Base-by-base conservation (phyloP, 2,113 vertebrate species). In the Tachycineta bicolor region DNA sequence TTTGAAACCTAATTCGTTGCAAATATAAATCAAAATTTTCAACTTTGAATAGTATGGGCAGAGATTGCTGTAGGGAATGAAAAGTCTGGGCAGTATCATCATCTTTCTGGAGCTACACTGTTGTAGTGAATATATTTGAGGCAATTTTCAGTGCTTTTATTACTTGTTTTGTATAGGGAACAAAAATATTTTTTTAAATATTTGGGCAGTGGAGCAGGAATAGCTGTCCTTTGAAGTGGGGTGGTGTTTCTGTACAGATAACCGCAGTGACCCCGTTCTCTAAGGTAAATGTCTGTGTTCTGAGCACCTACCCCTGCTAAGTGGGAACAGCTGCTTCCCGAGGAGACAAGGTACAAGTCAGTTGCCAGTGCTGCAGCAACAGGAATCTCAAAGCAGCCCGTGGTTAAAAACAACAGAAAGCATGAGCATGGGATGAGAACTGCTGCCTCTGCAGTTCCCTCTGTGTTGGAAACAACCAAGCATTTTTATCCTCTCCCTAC, bases 201-300 rank as follows among this genome's bases (percentile, higher is more conserved):
- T 81, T 67, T 84, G 83, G 43, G 31, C 47, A 65, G 59, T 29
- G 23, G 46, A 73, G 79, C 39, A 60, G 4, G 3, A 67, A 53
- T 80, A 74, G 71, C 73, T 91, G n/a, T 29, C 37, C 83, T 96
- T 95, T 96, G 96, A 96, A 96, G 93, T 70, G 60, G 29, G 77
- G 18, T 84, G 80, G 80, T 87, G 65, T 96, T 95, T 95, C 77
- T 43, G 2, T 11, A 8, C 46, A 83, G 94, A 96, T 96, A 96
- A 95, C 89, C 83, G 1, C 84, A 22, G 1, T 96, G 96, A 96
- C 93, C 96, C 59, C 0, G 0, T 83, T 59, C 93, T 63, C 89
- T 67, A 93, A 95, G 91, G 91, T 96, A 77, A 91, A 59, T 0
- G 37, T 53, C 91, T 91, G 69, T 67, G 41, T 58, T 87, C 26